phyloP scores from a whole-genome alignment of 2,113 vertebrate genomes.

The Myodes glareolus region DNA sequence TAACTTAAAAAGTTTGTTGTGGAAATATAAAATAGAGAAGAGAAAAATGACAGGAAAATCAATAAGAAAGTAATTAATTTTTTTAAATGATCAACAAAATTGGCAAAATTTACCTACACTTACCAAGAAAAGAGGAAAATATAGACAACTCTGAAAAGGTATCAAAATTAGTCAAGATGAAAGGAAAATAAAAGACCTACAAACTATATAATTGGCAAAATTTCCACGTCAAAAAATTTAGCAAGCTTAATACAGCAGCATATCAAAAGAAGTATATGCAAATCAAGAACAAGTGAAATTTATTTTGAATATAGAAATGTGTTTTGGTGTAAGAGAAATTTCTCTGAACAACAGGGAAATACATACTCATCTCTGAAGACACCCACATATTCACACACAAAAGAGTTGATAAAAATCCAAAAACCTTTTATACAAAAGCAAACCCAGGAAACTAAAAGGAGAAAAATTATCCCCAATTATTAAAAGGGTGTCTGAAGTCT shows the following conservation, averaged over 20 bases:
- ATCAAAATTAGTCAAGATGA: background rate
- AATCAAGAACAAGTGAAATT: background rate
- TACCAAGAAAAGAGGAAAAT: background rate
- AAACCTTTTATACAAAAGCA: background rate
- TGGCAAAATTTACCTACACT: background rate
- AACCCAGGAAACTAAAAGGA: background rate
- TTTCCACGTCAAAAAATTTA: background rate
- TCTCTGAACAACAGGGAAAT: background rate
- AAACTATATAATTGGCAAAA: background rate
- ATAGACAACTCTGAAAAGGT: background rate
- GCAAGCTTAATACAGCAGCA: background rate
- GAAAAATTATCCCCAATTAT: background rate
- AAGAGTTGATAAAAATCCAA: background rate
- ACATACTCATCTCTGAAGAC: background rate
- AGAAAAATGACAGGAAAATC: background rate
- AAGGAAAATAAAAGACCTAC: background rate
- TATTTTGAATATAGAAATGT: background rate
- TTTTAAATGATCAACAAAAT: background rate
- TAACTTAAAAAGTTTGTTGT: background rate
- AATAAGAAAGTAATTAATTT: background rate
- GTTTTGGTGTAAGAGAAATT: background rate
- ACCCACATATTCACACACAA: background rate
- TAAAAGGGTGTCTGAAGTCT: background rate
- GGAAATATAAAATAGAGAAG: background rate
- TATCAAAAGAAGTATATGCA: background rate